Percentiles rank a stretch among this genome's conserved stretches.
Conservation (phyloP, 2,113 vertebrate species). For the Ptyas mucosa region DNA sequence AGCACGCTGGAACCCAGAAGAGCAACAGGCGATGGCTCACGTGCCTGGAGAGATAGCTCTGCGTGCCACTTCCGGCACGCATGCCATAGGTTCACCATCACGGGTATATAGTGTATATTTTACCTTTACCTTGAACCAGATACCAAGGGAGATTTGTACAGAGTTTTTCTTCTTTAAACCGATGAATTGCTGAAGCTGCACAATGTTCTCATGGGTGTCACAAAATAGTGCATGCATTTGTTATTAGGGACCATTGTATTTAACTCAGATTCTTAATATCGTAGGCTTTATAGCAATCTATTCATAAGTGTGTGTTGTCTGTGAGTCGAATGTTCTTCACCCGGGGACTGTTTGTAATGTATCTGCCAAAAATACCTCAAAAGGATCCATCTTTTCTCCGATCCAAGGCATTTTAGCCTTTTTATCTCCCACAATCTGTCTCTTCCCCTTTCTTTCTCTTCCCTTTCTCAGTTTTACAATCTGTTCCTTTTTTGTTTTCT, state of each 20-base stretch:
- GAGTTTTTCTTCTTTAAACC: too few relatives aligned
- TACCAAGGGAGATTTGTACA: too few relatives aligned
- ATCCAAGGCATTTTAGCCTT: neutral
- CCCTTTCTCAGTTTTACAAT: neutral
- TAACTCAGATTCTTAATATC: neutral
- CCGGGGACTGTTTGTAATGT: neutral
- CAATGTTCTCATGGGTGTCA: too few relatives aligned
- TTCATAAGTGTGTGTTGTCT: neutral
- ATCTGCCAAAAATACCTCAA: neutral
- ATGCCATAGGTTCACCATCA: too few relatives aligned
- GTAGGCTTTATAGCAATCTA: neutral
- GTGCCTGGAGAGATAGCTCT: too few relatives aligned
- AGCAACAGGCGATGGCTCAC: too few relatives aligned
- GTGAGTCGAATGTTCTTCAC: neutral
- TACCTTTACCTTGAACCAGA: too few relatives aligned
- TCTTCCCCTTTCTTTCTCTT: neutral
- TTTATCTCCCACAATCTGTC: neutral
- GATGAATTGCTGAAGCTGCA: too few relatives aligned
- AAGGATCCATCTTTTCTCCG: neutral
- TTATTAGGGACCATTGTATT: neutral
- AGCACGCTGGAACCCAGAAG: too few relatives aligned
- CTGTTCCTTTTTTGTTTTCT: neutral
- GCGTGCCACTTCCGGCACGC: too few relatives aligned
- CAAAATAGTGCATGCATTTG: neutral
- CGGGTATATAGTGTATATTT: too few relatives aligned